These are phyloP conservation scores for Nasonia vitripennis DNA, from an alignment of 1,140 invertebrate species.

Conservation along the genomic window DNA sequence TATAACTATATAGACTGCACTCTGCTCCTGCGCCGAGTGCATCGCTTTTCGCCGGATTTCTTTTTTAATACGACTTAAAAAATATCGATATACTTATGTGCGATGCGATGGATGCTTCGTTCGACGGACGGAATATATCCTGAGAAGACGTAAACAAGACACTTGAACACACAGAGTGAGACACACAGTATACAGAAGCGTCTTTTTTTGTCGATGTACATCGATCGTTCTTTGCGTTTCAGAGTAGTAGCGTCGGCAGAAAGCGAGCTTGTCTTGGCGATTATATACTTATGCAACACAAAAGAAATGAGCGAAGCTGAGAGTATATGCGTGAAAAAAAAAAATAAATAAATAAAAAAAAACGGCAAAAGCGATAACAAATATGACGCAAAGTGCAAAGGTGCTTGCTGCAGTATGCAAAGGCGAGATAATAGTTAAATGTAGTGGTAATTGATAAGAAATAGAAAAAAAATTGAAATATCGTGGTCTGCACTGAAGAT, in stretches of 20 bases:
- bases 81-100: background rate
- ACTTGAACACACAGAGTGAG: too few species aligned
- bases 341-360: too few species aligned
- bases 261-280: background rate
- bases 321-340: background rate
- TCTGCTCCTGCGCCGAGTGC: too few species aligned
- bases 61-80: too few species aligned
- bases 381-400: background rate
- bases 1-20: too few species aligned
- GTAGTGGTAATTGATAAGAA: background rate
- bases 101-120: too few species aligned
- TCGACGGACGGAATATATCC: too few species aligned
- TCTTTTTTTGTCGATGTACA: background rate
- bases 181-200: too few species aligned
- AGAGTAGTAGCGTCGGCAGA: background rate
- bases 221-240: too few species aligned
- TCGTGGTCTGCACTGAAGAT: background rate
- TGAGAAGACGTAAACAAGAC: too few species aligned
- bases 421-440: background rate
- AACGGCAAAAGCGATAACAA: background rate
- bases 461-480: background rate
- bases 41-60: too few species aligned
- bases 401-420: background rate
- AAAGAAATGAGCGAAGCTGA: conserved; percentile 26
- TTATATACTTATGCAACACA: background rate